Base-by-base conservation (phyloP, 2,113 vertebrate genomes). In the Psilopogon haemacephalus region DNA sequence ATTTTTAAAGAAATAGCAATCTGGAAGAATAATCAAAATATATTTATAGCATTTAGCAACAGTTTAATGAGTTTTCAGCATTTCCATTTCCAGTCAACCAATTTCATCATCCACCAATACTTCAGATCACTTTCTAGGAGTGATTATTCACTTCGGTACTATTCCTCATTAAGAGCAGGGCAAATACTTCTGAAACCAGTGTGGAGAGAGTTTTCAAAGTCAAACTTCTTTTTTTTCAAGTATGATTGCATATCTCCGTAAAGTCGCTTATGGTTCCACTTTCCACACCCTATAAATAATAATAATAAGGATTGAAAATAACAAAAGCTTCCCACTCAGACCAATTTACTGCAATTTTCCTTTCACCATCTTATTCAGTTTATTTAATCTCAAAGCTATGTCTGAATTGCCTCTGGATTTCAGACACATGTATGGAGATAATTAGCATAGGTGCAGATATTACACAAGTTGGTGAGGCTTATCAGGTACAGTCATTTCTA, bases 251-350 rank as follows among this genome's bases (percentile, higher is more conserved):
- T 91, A 67, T 64, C 18, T 64, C 80, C 38, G 2, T 75, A 70
- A 77, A 81, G 27, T 78, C 95, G n/a, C 87, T 95, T 86, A 81
- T 68, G 73, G 30, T 83, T 91, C 48, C 26, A 30, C 52, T 94
- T 92, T 95, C 69, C 75, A 91, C 84, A 89, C 91, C 83, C 74
- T 84, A 89, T 89, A 80, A 94, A 94, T 96, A 94, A 89, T 76
- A 94, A 89, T 76, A 92, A 72, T 92, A 75, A 72, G 32, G 2
- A 70, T 59, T 30, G 78, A 68, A 94, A 91, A 89, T 75, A 95
- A 86, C 71, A 91, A 88, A 90, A 91, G 35, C 83, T 86, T 96
- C 69, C 72, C 48, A 75, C 79, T 95, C 82, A 87, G 69, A 54
- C 72, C 79, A 84, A 86, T 92, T 93, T 92, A 74, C 33, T 91